A percentile compares a stretch with the other conserved stretches of the same genome.
phyloP scores from a whole-genome alignment of 2,797 vertebrate genomes.

The Sparidentex hasta region DNA sequence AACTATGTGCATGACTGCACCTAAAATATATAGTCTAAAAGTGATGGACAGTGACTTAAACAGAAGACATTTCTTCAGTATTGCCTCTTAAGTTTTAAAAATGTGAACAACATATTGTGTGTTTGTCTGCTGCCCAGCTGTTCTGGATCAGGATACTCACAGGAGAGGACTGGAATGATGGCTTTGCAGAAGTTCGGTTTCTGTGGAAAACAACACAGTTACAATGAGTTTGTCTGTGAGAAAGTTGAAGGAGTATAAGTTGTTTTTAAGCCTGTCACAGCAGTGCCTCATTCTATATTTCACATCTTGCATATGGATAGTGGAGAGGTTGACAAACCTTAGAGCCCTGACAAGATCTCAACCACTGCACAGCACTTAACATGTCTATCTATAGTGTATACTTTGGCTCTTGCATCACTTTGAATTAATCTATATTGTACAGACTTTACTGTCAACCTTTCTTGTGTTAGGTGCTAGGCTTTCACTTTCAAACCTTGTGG shows the following conservation, averaged over 20 bases:
- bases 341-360: slow-evolving; percentile 4
- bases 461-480: neutral
- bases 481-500: neutral
- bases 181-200: slow-evolving; percentile 80
- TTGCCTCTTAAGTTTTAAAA: neutral
- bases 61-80: neutral
- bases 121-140: neutral
- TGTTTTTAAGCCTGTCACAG: slow-evolving; percentile 37
- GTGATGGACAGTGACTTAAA: neutral
- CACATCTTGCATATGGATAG: neutral
- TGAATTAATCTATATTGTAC: neutral
- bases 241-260: slow-evolving; percentile 22
- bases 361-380: neutral
- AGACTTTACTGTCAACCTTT: neutral
- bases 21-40: neutral
- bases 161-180: slow-evolving; percentile 82
- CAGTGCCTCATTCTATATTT: slow-evolving; percentile 18
- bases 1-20: neutral
- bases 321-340: neutral
- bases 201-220: slow-evolving; percentile 54
- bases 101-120: neutral
- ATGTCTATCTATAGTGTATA: neutral
- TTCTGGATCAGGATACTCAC: slow-evolving; percentile 71
- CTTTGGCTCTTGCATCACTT: too few relatives aligned
- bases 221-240: slow-evolving; percentile 8